A percentile compares a stretch with the other conserved stretches of the same genome.
phyloP scores from a whole-genome alignment of 2,113 vertebrate species.

The Corythaeola cristata region DNA sequence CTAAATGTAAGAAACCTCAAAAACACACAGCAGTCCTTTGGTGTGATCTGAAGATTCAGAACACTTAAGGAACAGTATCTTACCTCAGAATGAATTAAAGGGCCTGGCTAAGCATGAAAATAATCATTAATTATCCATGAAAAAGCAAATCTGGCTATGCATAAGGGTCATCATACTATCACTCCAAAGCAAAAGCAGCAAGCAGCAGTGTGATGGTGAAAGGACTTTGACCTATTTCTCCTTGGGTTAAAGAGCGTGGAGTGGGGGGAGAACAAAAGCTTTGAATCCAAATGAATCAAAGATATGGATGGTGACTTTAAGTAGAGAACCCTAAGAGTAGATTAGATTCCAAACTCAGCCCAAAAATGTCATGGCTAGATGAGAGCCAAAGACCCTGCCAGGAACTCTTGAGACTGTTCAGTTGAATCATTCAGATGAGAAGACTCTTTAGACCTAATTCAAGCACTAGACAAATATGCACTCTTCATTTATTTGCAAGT shows the following conservation, averaged over 20 bases:
- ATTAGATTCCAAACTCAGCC: not conserved
- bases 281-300: not conserved
- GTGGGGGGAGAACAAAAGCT: not conserved
- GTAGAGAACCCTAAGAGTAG: not conserved
- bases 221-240: not conserved
- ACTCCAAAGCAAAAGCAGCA: not conserved
- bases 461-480: not conserved
- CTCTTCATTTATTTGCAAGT: not conserved
- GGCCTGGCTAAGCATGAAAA: not conserved
- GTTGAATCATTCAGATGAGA: not conserved
- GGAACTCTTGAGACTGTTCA: not conserved
- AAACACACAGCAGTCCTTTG: not conserved
- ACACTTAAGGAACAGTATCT: not conserved
- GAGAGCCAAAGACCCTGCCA: not conserved
- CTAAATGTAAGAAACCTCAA: not conserved
- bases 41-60: not conserved
- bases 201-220: not conserved
- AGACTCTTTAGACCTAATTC: not conserved
- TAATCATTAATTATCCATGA: not conserved
- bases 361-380: not conserved
- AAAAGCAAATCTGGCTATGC: not conserved
- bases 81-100: not conserved
- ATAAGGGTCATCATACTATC: not conserved
- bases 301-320: not conserved
- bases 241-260: not conserved